Evolutionary conservation across 2,888 invertebrate species (phyloP).

Genomic region (Drosophila longiperda): DNA sequence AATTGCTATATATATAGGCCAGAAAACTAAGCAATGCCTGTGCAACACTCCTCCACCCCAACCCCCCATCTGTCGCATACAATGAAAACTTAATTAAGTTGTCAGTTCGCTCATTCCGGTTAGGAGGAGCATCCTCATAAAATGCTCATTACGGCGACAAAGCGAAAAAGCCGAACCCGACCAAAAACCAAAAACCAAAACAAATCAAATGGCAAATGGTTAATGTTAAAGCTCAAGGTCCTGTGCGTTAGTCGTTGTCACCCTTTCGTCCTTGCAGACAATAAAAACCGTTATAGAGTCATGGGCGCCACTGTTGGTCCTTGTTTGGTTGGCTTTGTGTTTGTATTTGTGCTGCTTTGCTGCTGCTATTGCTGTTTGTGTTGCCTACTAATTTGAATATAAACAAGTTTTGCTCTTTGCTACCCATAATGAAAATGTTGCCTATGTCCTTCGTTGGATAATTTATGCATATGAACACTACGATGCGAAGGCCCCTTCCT

Average conservation of each 20-base stretch:
- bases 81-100: slow-evolving; percentile 80
- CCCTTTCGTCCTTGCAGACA: slow-evolving; percentile 53
- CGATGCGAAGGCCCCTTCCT: slow-evolving; percentile 22
- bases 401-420: slow-evolving; percentile 75
- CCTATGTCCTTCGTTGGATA: slow-evolving; percentile 58
- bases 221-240: slow-evolving; percentile 66
- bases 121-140: slow-evolving; percentile 68
- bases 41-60: neutral
- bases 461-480: slow-evolving; percentile 71
- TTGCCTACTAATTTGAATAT: slow-evolving; percentile 80
- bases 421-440: slow-evolving; percentile 72
- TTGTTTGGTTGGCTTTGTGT: slow-evolving; percentile 23
- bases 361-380: slow-evolving; percentile 49
- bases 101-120: slow-evolving; percentile 55
- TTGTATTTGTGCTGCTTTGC: neutral
- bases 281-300: slow-evolving; percentile 50
- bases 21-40: slow-evolving; percentile 5
- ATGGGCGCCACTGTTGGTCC: slow-evolving; percentile 24
- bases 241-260: slow-evolving; percentile 50
- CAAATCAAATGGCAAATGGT: slow-evolving; percentile 75
- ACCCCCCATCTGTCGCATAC: slow-evolving; percentile 48
- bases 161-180: slow-evolving; percentile 59
- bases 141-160: slow-evolving; percentile 68
- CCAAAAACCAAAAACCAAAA: slow-evolving; percentile 56
- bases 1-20: slow-evolving; percentile 13